Percentiles rank a stretch among this genome's conserved stretches.
These are phyloP conservation scores for Sparus aurata DNA, from an alignment of 2,797 vertebrate species.

Conservation along the genomic window DNA sequence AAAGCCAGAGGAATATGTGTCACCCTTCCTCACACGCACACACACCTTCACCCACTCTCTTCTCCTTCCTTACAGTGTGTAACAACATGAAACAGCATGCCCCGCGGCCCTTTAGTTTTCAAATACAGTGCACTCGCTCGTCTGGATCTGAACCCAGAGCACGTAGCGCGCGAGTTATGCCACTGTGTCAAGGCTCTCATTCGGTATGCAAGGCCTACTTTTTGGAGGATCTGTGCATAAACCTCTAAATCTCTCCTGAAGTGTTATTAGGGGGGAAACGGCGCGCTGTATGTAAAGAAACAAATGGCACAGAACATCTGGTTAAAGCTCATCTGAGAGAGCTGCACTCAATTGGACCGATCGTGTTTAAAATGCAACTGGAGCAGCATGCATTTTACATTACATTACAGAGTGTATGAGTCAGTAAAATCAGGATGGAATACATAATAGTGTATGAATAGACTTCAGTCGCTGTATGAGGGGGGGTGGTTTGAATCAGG, in stretches of 20 bases:
- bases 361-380: slow-evolving; percentile 80
- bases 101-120: slow-evolving; percentile 76
- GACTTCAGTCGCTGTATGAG: slow-evolving; percentile 30
- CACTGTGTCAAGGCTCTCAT: slow-evolving; percentile 72
- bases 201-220: slow-evolving; percentile 66
- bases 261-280: slow-evolving; percentile 69
- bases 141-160: slow-evolving; percentile 76
- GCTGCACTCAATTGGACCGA: slow-evolving; percentile 63
- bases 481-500: slow-evolving; percentile 34
- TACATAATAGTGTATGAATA: slow-evolving; percentile 54
- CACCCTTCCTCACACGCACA: slow-evolving; percentile 22
- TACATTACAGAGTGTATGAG: slow-evolving; percentile 74
- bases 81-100: slow-evolving; percentile 76
- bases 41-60: slow-evolving; percentile 46
- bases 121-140: slow-evolving; percentile 64
- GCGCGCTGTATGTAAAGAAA: slow-evolving; percentile 69
- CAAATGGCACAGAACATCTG: slow-evolving; percentile 79
- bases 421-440: slow-evolving; percentile 71
- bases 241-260: slow-evolving; percentile 78
- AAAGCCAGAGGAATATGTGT: slow-evolving; percentile 70
- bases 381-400: slow-evolving; percentile 82
- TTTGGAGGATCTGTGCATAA: slow-evolving; percentile 59
- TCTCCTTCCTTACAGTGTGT: slow-evolving; percentile 64
- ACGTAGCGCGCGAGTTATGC: slow-evolving; percentile 75
- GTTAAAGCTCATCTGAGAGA: slow-evolving; percentile 70